These are phyloP conservation scores for Panzeria rudis DNA, from an alignment of 2,888 invertebrate species.

Conservation along the genomic window DNA sequence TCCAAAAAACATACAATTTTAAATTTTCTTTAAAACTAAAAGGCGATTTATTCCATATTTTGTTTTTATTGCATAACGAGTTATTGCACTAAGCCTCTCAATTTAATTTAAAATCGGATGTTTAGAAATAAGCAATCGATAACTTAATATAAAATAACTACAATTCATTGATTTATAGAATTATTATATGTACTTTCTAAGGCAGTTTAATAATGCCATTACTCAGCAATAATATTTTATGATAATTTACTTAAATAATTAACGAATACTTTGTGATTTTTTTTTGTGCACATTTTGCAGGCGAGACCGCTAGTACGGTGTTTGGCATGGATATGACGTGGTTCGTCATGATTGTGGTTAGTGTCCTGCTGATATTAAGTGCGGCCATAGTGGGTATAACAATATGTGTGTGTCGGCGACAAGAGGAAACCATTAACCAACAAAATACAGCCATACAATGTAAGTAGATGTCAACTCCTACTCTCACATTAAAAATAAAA, in stretches of 20 bases:
- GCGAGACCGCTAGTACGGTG: slow-evolving; percentile 87
- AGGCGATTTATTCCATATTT: too few relatives aligned
- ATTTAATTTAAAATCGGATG: neutral
- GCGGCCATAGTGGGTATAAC: slow-evolving; percentile 89
- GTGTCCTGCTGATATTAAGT: slow-evolving; percentile 88
- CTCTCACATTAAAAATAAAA: neutral
- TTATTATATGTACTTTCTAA: neutral
- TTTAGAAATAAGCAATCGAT: neutral
- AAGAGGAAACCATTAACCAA: slow-evolving; percentile 81
- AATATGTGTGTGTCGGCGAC: slow-evolving; percentile 90
- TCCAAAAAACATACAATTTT: too few relatives aligned
- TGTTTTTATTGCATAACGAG: too few relatives aligned
- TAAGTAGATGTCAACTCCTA: slow-evolving; percentile 74
- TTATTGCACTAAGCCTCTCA: too few relatives aligned
- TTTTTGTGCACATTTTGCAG: slow-evolving; percentile 81
- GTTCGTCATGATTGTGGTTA: slow-evolving; percentile 90
- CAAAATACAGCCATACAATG: slow-evolving; percentile 85
- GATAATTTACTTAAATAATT: slow-evolving; percentile 47
- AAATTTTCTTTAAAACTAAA: too few relatives aligned
- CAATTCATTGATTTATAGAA: neutral
- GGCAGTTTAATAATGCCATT: neutral
- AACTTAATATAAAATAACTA: neutral
- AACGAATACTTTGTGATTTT: neutral
- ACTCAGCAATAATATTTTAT: neutral
- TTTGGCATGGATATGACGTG: slow-evolving; percentile 90